These are phyloP conservation scores for Hesperia comma DNA, from an alignment of 2,888 invertebrate species.

Conservation along the genomic window DNA sequence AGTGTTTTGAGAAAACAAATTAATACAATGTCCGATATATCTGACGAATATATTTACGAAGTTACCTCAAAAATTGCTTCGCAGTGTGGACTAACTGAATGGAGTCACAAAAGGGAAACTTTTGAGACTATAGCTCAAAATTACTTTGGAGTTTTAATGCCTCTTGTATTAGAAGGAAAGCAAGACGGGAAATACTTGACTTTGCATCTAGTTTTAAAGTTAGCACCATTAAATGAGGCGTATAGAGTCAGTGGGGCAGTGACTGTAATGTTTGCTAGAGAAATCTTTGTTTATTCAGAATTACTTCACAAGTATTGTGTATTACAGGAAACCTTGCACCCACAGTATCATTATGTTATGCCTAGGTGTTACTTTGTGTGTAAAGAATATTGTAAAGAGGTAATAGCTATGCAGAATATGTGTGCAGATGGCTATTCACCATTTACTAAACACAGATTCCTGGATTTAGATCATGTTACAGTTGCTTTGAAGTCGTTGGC, in stretches of 20 bases:
- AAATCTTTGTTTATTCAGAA: constrained; percentile 67
- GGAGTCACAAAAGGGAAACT: constrained; percentile 51
- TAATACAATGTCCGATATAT: constrained; percentile 16
- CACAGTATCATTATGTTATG: constrained; percentile 48
- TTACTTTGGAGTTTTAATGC: constrained; percentile 71
- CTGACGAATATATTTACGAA: constrained; percentile 40
- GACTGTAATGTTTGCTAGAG: constrained; percentile 65
- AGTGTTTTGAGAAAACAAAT: background rate
- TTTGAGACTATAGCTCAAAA: constrained; percentile 70
- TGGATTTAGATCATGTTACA: constrained; percentile 63
- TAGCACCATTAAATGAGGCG: constrained; percentile 70
- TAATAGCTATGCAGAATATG: constrained; percentile 69
- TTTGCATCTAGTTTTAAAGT: constrained; percentile 64
- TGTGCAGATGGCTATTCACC: constrained; percentile 59
- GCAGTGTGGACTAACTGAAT: constrained; percentile 44
- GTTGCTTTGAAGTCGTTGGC: constrained; percentile 64
- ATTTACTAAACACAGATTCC: constrained; percentile 54
- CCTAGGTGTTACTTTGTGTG: constrained; percentile 65
- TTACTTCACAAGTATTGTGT: constrained; percentile 57
- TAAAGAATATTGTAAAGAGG: constrained; percentile 65
- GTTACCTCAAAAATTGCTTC: constrained; percentile 42
- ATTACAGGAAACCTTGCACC: constrained; percentile 49
- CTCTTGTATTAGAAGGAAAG: constrained; percentile 57
- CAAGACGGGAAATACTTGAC: constrained; percentile 43
- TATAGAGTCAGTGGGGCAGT: constrained; percentile 72